Conservation (phyloP, 2,113 vertebrate species). For the Pongo abelii region DNA sequence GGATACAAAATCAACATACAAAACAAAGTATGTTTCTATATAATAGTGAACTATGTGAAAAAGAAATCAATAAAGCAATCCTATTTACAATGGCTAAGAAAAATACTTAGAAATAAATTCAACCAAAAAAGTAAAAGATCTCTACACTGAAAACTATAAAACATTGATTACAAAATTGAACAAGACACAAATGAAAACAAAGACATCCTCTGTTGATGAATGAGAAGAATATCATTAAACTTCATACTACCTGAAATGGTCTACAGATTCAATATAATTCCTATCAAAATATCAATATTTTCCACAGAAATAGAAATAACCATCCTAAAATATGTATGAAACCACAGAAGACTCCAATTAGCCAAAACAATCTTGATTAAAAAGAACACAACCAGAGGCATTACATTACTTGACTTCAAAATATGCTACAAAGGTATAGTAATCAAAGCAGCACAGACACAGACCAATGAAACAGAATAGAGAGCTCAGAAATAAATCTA, state of each 20-base stretch:
- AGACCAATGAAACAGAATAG: not conserved
- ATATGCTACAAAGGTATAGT: too few species aligned
- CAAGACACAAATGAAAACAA: not conserved
- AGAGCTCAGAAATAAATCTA: not conserved
- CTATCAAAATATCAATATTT: not conserved
- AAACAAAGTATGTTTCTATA: not conserved
- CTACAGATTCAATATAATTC: not conserved
- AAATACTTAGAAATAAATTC: not conserved
- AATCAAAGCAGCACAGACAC: too few species aligned
- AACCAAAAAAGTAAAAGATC: not conserved
- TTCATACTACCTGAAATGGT: not conserved
- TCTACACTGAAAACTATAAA: not conserved
- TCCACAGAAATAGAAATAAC: not conserved
- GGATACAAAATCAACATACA: not conserved
- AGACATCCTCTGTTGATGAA: not conserved
- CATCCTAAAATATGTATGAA: too few species aligned
- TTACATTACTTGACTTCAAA: too few species aligned
- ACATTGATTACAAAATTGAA: not conserved
- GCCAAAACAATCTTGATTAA: too few species aligned
- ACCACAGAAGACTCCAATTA: too few species aligned
- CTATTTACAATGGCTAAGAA: not conserved
- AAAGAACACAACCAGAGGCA: too few species aligned
- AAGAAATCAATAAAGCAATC: not conserved
- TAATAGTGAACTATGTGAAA: not conserved
- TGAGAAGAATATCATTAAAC: not conserved